Evolutionary conservation across 2,113 vertebrate species (phyloP), one percentile per base, ranked within the genome.

Genomic region (Ailurus styani): DNA sequence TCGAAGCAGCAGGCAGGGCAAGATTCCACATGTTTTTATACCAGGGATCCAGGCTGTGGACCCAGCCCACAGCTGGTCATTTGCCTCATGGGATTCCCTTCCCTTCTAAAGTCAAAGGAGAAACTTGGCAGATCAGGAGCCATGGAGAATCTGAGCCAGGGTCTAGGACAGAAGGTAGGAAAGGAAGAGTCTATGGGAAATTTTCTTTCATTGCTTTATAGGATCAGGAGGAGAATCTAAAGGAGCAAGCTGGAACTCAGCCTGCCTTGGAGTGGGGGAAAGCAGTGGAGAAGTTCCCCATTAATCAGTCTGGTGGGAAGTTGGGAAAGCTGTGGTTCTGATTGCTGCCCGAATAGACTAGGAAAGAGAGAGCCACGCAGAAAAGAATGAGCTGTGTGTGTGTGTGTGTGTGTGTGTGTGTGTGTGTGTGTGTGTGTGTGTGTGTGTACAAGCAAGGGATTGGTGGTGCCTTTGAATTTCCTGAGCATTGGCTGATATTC

Each of bases 301-400:
- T 87, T 91, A 79, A 90, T 92, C 75, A 96, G 34, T 50, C 73
- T 81, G 40, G 73, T 92, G 25, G 64, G 68, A 87, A 95, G 79
- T 92, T 60, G 72, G 77, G 50, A 66, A 90, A 94, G 18, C 79
- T 78, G 45, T 18, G 70, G 52, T 47, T 94, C 34, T 94, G 72
- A 87, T 37, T 84, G 45, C 83, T 75, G 5, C 50, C n/a, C 20
- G 72, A 31, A 77, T 52, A 40, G 86, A 31, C 57, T 52, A 60
- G 87, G 34, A 29, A 29, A 66, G 83, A 93, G 60, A 89, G 15
- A 64, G 34, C 20, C 4, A 11, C 5, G 72, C 1, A 25, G 42
- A 60, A 42, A 86, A 94, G 25, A 70, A 3, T 45, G 73, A 79
- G 21, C 29, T 20, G 42, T 83, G 47, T 34, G 13, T 31, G 25